Conservation (phyloP, 2,888 invertebrate genomes). For the Allophyes oxyacanthae region DNA sequence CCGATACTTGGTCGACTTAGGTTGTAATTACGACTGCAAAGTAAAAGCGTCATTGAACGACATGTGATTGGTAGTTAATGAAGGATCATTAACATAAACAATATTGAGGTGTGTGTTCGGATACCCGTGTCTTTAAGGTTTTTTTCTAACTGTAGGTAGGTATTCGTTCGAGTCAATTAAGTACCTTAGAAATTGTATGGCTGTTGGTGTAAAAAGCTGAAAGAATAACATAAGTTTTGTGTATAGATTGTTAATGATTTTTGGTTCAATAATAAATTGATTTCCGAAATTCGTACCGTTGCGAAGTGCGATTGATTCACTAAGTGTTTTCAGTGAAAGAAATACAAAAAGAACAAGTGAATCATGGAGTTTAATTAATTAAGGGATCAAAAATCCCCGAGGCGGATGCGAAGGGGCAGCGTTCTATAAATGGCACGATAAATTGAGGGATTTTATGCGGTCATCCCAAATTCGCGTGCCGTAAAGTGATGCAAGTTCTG, state of each 20-base stretch:
- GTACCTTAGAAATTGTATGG: slow-evolving; percentile 8
- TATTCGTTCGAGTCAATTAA: slow-evolving; percentile 16
- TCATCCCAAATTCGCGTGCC: slow-evolving; percentile 65
- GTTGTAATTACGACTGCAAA: slow-evolving; percentile 54
- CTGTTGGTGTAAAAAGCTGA: slow-evolving; percentile 4
- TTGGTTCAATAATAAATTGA: too few relatives aligned
- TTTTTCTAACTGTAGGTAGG: slow-evolving; percentile 19
- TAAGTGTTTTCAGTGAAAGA: slow-evolving; percentile 23
- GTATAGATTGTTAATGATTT: not conserved
- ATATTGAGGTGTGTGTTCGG: slow-evolving; percentile 17
- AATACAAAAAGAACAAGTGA: slow-evolving; percentile 31
- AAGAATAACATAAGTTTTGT: slow-evolving; percentile 14
- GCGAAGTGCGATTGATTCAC: slow-evolving; percentile 12
- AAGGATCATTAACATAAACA: slow-evolving; percentile 23
- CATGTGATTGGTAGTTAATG: slow-evolving; percentile 32
- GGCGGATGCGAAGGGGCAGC: slow-evolving; percentile 57
- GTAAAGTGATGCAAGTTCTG: slow-evolving; percentile 78
- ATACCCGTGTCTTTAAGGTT: slow-evolving; percentile 7
- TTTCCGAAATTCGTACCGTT: slow-evolving; percentile 1
- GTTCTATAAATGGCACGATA: slow-evolving; percentile 72
- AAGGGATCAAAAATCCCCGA: slow-evolving; percentile 57
- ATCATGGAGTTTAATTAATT: slow-evolving; percentile 60
- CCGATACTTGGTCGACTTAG: slow-evolving; percentile 44
- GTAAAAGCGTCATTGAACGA: slow-evolving; percentile 41
- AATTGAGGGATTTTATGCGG: slow-evolving; percentile 67